Base-by-base conservation (phyloP, 2,797 vertebrate genomes). In the Diceros bicornis region DNA sequence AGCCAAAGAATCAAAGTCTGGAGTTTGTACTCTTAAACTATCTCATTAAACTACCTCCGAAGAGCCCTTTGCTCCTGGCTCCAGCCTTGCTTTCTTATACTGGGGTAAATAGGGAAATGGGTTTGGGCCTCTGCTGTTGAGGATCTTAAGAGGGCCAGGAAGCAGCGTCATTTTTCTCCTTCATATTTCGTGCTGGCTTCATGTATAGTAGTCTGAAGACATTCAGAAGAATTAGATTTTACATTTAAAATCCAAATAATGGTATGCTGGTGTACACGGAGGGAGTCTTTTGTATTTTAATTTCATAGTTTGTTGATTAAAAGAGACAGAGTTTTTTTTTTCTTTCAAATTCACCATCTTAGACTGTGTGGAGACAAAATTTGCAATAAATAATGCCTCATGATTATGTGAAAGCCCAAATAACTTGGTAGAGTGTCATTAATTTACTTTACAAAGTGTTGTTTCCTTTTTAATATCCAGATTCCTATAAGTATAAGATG, bases 241-340 rank as follows among this genome's bases (percentile, higher is more conserved):
- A 64, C 29, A 69, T 92, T 86, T 95, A 44, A 92, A 75, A 90
- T 32, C 55, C 64, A 94, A 91, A 82, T 74, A 83, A 86, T 74
- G 29, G 14, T 87, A 41, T 32, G 20, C 50, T 61, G 59, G 20
- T 52, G 23, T 55, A 25, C 21, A 13, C 50, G n/a, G 75, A 66
- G 21, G 34, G 18, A 81, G 61, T 55, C 69, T 78, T 52, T 44
- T 84, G 41, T n/a, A 10, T 78, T 97, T 92, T 94, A 94, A 92
- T 95, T 89, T 96, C 29, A 72, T 52, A 72, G 71, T 92, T 84
- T 96, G 17, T 71, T 91, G 79, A 88, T 50, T 92, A 27, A 87
- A 71, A 96, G 41, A 83, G 34, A 41, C 50, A 91, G 59, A 25
- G 9, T 57, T 61, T 34, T 64, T 83, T 71, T 50, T 41, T 68